A percentile compares a stretch with the other conserved stretches of the same genome.
Evolutionary conservation across 2,888 invertebrate species (phyloP).

Genomic region (Ctena decussata): DNA sequence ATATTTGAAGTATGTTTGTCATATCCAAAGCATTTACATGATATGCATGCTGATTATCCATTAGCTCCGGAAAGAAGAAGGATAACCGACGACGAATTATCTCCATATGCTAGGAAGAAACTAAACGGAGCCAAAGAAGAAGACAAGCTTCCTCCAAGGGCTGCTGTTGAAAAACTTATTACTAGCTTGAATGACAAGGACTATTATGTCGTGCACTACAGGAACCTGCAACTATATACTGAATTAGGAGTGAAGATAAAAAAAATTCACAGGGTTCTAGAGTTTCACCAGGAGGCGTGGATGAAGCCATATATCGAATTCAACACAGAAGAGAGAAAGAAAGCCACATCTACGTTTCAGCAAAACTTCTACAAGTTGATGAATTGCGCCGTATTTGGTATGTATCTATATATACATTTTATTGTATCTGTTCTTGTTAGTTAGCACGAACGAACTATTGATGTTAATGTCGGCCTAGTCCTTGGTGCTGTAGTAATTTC

Average conservation of each 20-base stretch:
- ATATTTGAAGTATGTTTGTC: background rate
- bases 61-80: background rate
- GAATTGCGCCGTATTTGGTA: background rate
- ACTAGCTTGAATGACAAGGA: background rate
- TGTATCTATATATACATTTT: background rate
- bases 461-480: too few species aligned
- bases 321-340: background rate
- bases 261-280: constrained; percentile 77
- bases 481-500: too few species aligned
- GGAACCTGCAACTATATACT: constrained; percentile 79
- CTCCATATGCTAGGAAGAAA: background rate
- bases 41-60: background rate
- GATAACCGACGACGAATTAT: background rate
- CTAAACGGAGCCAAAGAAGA: background rate
- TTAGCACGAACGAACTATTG: too few species aligned
- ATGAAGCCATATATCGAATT: constrained; percentile 80
- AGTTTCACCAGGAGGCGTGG: constrained; percentile 80
- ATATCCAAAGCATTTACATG: background rate
- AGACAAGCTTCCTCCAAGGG: background rate
- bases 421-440: too few species aligned
- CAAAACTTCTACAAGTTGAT: background rate
- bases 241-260: constrained; percentile 67
- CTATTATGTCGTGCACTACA: constrained; percentile 70
- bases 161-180: background rate
- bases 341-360: background rate